Percentiles rank a stretch among this genome's conserved stretches.
phyloP scores from a whole-genome alignment of 1,140 invertebrate genomes.

The Drosophila miranda region DNA sequence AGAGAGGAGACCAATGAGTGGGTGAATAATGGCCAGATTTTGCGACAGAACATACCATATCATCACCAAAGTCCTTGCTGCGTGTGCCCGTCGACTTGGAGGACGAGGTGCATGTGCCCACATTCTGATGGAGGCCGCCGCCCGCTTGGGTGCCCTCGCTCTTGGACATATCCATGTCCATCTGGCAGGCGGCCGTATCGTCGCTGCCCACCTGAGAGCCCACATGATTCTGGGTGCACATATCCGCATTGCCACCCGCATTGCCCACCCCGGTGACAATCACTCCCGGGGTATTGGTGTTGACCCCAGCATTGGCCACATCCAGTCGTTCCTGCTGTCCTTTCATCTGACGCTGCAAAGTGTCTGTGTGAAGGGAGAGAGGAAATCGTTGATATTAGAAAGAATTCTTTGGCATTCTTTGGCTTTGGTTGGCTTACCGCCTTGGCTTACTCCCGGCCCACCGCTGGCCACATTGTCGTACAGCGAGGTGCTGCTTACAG shows the following conservation, averaged over 20 bases:
- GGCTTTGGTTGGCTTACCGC: constrained; percentile 47
- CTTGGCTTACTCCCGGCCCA: constrained; percentile 51
- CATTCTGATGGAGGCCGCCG: constrained; percentile 85
- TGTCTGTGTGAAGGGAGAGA: constrained; percentile 47
- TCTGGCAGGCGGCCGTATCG: constrained; percentile 73
- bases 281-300: constrained; percentile 65
- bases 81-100: constrained; percentile 85
- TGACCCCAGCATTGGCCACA: constrained; percentile 85
- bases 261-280: constrained; percentile 71
- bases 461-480: constrained; percentile 92
- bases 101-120: constrained; percentile 77
- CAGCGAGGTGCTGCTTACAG: constrained; percentile 93
- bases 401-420: not conserved
- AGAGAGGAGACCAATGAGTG: constrained; percentile 20
- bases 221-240: constrained; percentile 84
- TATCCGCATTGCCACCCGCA: constrained; percentile 46
- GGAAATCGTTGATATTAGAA: not conserved
- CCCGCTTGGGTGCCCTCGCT: constrained; percentile 92
- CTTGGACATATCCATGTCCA: constrained; percentile 84
- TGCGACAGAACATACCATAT: constrained; percentile 65
- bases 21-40: not conserved
- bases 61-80: constrained; percentile 79
- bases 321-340: constrained; percentile 83
- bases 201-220: constrained; percentile 81
- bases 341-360: constrained; percentile 84